phyloP scores from a whole-genome alignment of 2,113 vertebrate genomes.

The Ctenomys sociabilis region DNA sequence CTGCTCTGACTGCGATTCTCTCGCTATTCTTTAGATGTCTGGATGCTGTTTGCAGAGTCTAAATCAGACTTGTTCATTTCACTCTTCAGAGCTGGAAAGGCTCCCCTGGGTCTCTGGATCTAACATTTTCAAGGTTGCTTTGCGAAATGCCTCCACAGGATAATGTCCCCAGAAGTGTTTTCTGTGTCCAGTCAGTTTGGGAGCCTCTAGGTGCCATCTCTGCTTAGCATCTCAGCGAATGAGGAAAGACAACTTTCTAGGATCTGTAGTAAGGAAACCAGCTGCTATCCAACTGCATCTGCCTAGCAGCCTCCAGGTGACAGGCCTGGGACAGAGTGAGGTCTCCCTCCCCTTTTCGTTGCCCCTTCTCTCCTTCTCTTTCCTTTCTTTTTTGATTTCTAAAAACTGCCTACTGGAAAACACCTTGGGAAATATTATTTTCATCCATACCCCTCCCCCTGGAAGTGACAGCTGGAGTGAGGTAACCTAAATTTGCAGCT shows the following conservation, averaged over 20 bases:
- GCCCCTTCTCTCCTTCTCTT: neutral
- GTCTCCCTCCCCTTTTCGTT: neutral
- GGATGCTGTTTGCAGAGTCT: neutral
- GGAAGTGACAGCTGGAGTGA: neutral
- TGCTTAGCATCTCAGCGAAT: fast-evolving
- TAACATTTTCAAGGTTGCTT: neutral
- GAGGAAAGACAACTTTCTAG: neutral
- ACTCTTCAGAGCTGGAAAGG: neutral
- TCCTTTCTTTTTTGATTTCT: neutral
- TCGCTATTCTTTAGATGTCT: neutral
- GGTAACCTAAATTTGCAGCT: neutral
- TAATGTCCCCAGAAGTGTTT: neutral
- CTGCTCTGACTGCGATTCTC: neutral
- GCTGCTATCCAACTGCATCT: neutral
- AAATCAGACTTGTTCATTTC: neutral
- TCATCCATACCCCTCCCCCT: neutral
- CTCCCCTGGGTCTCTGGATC: neutral
- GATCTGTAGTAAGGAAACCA: neutral
- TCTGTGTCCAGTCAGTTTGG: neutral
- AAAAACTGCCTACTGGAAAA: constrained; percentile 11
- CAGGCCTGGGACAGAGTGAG: neutral
- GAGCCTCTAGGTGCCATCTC: neutral
- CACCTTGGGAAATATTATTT: neutral
- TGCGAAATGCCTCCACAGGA: neutral
- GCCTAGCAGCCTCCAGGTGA: neutral